Evolutionary conservation across 2,888 invertebrate species (phyloP).

Genomic region (Ecdyonurus torrentis): DNA sequence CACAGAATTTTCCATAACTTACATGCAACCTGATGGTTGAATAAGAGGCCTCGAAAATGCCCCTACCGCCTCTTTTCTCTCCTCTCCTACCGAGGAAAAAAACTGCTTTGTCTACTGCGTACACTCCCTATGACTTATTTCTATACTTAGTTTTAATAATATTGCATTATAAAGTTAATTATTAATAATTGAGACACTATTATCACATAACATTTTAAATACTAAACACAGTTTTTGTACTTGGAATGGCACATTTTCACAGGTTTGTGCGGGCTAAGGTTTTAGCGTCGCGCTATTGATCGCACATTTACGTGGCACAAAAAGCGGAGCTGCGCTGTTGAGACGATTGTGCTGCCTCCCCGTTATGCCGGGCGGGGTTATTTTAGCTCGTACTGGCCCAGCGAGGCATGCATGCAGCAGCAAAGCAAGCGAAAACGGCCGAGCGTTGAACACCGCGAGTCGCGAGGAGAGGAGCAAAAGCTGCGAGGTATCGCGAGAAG

Average conservation of each 20-base stretch:
- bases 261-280: neutral
- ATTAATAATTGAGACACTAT: neutral
- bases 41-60: neutral
- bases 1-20: neutral
- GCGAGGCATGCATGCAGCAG: constrained; percentile 6
- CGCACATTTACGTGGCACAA: constrained; percentile 14
- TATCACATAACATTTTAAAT: neutral
- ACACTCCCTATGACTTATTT: neutral
- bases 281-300: constrained; percentile 12
- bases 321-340: constrained; percentile 10
- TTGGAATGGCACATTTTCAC: neutral
- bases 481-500: neutral
- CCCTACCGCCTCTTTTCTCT: neutral
- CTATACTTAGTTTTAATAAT: neutral
- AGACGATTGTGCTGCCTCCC: constrained; percentile 10
- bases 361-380: constrained; percentile 13
- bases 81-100: neutral
- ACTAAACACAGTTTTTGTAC: neutral
- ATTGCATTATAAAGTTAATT: neutral
- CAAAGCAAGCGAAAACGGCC: neutral
- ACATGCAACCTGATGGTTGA: constrained; percentile 2
- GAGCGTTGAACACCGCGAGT: neutral
- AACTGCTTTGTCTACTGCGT: neutral
- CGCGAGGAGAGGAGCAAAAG: neutral
- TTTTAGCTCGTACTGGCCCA: constrained; percentile 10